Percentiles rank a stretch among this genome's conserved stretches.
Conservation (phyloP, 2,113 vertebrate species). For the Acanthisitta chloris region DNA sequence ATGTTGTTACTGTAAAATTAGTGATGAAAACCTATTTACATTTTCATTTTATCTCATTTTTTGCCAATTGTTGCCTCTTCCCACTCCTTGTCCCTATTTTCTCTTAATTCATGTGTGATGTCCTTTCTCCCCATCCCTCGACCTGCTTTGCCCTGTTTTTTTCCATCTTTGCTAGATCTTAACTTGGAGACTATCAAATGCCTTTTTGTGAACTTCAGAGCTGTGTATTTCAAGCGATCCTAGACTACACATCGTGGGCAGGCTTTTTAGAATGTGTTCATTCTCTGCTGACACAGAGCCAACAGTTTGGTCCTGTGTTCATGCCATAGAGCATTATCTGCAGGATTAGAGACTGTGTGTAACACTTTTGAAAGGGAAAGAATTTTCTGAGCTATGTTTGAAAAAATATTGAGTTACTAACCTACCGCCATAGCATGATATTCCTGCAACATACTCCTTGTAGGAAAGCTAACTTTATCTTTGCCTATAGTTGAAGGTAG, state of each 20-base stretch:
- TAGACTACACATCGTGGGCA: not conserved
- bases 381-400: not conserved
- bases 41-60: not conserved
- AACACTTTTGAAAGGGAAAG: not conserved
- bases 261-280: not conserved
- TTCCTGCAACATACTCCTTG: not conserved
- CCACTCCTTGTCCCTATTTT: not conserved
- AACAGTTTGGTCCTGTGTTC: not conserved
- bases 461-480: not conserved
- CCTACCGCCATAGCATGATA: not conserved
- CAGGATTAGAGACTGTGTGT: not conserved
- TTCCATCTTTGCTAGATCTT: not conserved
- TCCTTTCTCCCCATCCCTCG: not conserved
- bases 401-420: not conserved
- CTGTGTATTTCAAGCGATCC: not conserved
- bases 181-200: not conserved
- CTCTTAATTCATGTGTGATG: accelerated
- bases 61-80: not conserved
- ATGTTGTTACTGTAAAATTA: not conserved
- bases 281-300: not conserved
- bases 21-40: not conserved
- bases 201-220: not conserved
- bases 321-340: not conserved
- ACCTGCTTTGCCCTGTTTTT: not conserved
- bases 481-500: not conserved